These are phyloP conservation scores for Melanotaenia trifasciata DNA, from an alignment of 2,797 vertebrate species.

Conservation along the genomic window DNA sequence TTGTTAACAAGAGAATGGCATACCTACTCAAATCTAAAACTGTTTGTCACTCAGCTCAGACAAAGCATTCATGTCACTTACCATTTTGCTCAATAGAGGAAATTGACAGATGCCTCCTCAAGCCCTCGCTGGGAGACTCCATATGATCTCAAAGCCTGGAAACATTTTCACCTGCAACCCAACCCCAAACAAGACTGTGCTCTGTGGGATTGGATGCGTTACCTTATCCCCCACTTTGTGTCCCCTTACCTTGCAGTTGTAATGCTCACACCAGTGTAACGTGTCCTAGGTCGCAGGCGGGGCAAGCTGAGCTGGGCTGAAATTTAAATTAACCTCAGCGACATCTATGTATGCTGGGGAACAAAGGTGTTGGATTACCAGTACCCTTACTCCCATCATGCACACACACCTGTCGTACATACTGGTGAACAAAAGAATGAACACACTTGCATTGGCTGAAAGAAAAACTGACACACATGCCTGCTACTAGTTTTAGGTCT, in stretches of 20 bases:
- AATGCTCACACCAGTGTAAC: conserved; percentile 84
- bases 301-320: conserved; percentile 74
- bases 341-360: conserved; percentile 77
- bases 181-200: conserved; percentile 65
- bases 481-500: conserved; percentile 43
- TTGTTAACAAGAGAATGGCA: not conserved
- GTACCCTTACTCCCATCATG: conserved; percentile 52
- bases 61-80: conserved; percentile 36
- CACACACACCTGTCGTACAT: conserved; percentile 72
- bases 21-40: not conserved
- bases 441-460: conserved; percentile 46
- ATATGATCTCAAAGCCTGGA: conserved; percentile 60
- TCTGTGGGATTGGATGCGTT: conserved; percentile 78
- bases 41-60: conserved; percentile 11
- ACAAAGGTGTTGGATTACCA: conserved; percentile 77
- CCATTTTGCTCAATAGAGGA: conserved; percentile 29
- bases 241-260: conserved; percentile 83
- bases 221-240: conserved; percentile 81
- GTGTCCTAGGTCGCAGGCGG: conserved; percentile 73
- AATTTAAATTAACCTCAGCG: conserved; percentile 84
- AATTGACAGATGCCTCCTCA: conserved; percentile 29
- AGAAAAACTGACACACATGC: conserved; percentile 40
- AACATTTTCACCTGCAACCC: conserved; percentile 80
- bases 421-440: conserved; percentile 62
- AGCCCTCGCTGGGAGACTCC: conserved; percentile 26